phyloP scores from a whole-genome alignment of 2,797 vertebrate genomes.

The Dermochelys coriacea region DNA sequence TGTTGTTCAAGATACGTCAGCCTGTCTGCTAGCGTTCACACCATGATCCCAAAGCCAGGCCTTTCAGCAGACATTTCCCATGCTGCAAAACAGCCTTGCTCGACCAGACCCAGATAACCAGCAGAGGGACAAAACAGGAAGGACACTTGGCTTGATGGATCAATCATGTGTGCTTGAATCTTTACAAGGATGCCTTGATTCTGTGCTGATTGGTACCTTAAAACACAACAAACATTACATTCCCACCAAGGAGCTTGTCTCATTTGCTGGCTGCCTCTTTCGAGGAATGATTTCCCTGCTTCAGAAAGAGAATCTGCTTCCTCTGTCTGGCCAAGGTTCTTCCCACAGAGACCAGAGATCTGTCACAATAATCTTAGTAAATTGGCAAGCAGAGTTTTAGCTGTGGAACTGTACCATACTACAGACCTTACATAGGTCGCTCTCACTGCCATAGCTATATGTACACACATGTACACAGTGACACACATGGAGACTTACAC shows the following conservation, averaged over 20 bases:
- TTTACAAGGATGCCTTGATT: background rate
- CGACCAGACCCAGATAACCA: background rate
- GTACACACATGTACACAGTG: accelerated
- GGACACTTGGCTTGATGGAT: background rate
- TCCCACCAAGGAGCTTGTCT: background rate
- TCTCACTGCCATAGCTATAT: background rate
- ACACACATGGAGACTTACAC: no score
- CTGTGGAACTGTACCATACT: accelerated
- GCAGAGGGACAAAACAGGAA: background rate
- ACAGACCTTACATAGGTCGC: background rate
- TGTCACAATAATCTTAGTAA: background rate
- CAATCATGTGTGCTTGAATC: background rate
- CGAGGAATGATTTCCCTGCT: accelerated
- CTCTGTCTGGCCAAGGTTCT: background rate
- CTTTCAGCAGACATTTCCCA: background rate
- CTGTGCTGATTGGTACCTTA: background rate
- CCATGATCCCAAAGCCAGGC: background rate
- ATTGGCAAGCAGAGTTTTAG: background rate
- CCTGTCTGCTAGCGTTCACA: background rate
- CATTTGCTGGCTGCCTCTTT: background rate
- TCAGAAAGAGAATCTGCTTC: accelerated
- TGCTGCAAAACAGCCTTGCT: background rate
- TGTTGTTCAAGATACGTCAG: background rate
- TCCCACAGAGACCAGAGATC: background rate
- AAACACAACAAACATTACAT: background rate